phyloP scores from a whole-genome alignment of 2,888 invertebrate genomes.

The Sesia bembeciformis region DNA sequence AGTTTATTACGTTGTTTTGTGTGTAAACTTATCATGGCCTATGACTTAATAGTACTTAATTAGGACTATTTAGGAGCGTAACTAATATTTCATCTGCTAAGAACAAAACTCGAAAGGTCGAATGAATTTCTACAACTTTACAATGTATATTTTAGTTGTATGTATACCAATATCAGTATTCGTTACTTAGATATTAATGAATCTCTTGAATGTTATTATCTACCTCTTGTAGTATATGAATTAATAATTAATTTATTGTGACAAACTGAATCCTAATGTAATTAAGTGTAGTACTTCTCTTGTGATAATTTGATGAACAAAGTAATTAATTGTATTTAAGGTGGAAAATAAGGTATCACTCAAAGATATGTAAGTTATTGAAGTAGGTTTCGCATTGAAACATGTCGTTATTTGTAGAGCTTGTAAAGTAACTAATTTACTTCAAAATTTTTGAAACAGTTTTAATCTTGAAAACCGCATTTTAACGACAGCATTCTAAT shows the following conservation, averaged over 20 bases:
- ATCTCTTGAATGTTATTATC: conserved; percentile 63
- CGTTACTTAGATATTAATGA: conserved; percentile 50
- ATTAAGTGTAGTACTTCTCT: conserved; percentile 26
- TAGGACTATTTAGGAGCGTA: neutral
- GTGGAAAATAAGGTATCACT: conserved; percentile 16
- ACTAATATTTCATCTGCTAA: neutral
- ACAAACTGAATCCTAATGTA: conserved; percentile 39
- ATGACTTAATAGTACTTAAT: neutral
- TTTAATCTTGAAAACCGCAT: too few species aligned
- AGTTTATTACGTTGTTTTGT: conserved; percentile 21
- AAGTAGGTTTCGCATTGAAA: too few species aligned
- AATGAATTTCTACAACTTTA: neutral
- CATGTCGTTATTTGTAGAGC: too few species aligned
- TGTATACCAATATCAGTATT: conserved; percentile 65
- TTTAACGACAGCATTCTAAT: neutral
- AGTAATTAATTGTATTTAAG: conserved; percentile 1
- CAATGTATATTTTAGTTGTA: neutral
- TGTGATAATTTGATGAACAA: conserved; percentile 52
- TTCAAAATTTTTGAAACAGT: too few species aligned
- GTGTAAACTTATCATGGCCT: neutral
- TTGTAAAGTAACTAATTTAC: too few species aligned
- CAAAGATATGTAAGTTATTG: conserved; percentile 11
- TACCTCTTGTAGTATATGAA: conserved; percentile 58
- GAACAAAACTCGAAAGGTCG: neutral
- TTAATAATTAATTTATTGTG: conserved; percentile 54